Conservation (phyloP, 2,113 vertebrate species). For the Passer montanus region DNA sequence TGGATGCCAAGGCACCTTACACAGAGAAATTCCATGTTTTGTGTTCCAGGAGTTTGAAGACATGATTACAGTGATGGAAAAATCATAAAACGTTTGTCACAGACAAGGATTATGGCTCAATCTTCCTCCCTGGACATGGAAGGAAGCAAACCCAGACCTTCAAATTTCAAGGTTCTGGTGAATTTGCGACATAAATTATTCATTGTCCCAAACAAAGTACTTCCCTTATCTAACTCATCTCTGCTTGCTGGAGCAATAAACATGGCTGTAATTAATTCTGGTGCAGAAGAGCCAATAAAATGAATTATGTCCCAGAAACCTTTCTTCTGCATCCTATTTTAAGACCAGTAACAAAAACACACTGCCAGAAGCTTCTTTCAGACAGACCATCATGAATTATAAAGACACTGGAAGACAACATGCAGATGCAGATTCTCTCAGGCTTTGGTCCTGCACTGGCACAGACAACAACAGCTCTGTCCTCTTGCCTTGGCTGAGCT, state of each 20-base stretch:
- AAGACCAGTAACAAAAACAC: not conserved
- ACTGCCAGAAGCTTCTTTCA: not conserved
- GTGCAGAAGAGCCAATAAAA: constrained; percentile 45
- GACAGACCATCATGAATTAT: not conserved
- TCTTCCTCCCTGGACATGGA: not conserved
- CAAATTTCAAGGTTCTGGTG: constrained; percentile 32
- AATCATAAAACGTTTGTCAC: not conserved
- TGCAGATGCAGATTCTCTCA: not conserved
- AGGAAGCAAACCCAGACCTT: not conserved
- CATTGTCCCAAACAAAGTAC: constrained; percentile 21
- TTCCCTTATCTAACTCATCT: constrained; percentile 46
- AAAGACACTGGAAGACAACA: not conserved
- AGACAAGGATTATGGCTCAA: not conserved
- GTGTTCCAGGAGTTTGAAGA: not conserved
- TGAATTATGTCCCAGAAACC: constrained; percentile 41
- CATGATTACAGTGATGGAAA: not conserved
- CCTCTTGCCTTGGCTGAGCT: not conserved
- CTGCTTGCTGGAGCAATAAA: constrained; percentile 30
- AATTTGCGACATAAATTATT: constrained; percentile 45
- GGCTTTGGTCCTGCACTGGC: not conserved
- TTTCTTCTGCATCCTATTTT: constrained; percentile 38
- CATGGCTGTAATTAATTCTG: constrained; percentile 51
- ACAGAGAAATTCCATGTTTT: accelerated
- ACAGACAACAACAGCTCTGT: not conserved
- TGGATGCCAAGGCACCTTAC: not conserved